Percentiles rank a stretch among this genome's conserved stretches.
Conservation (phyloP, 2,113 vertebrate species). For the Sturnus vulgaris region DNA sequence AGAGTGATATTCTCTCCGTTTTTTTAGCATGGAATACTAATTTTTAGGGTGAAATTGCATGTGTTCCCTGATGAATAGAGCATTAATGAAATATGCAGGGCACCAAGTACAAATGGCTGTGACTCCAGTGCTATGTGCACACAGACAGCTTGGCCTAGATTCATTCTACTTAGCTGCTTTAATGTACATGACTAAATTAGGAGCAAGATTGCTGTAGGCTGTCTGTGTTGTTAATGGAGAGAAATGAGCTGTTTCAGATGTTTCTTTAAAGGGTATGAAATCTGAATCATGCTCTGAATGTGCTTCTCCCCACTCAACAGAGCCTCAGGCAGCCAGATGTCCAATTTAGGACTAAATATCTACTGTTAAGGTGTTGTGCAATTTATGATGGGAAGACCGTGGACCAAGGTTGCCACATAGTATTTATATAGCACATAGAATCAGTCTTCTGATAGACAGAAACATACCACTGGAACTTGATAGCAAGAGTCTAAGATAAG, state of each 20-base stretch:
- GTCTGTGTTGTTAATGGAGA: slow-evolving; percentile 8
- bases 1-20: background rate
- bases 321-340: background rate
- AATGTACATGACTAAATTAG: slow-evolving; percentile 31
- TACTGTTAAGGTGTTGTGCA: background rate
- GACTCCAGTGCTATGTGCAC: background rate
- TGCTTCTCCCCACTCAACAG: background rate
- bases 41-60: background rate
- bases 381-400: background rate
- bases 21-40: background rate
- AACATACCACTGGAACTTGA: background rate
- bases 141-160: background rate
- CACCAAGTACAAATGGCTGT: background rate
- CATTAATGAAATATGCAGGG: background rate
- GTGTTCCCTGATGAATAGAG: background rate
- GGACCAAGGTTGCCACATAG: background rate
- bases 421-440: background rate
- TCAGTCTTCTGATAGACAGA: background rate
- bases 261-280: background rate
- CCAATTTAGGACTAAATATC: background rate
- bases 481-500: background rate
- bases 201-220: background rate
- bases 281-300: background rate
- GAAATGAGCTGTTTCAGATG: slow-evolving; percentile 1
- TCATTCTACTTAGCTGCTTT: background rate